Evolutionary conservation across 2,797 vertebrate species (phyloP).

Genomic region (Pseudochirops corinnae): DNA sequence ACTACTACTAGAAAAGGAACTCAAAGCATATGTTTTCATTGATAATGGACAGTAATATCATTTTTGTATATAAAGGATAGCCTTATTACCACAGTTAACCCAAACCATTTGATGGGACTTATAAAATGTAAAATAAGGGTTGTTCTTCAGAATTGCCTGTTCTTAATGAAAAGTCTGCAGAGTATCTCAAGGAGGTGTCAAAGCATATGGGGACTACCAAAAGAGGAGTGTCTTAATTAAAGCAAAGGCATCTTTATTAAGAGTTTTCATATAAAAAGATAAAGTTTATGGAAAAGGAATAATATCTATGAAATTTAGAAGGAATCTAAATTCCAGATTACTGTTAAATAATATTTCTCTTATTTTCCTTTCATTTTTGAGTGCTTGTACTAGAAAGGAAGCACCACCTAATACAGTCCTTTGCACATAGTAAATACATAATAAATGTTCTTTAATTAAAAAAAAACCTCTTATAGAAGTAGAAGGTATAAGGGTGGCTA

Average conservation of each 20-base stretch:
- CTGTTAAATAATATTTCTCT: not conserved
- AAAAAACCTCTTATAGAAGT: not conserved
- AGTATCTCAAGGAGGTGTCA: not conserved
- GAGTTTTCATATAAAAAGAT: not conserved
- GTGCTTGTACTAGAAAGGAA: not conserved
- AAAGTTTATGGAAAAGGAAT: not conserved
- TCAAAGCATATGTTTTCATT: not conserved
- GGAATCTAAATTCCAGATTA: not conserved
- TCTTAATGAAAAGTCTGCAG: not conserved
- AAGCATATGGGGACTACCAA: not conserved
- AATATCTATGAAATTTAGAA: not conserved
- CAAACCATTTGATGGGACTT: not conserved
- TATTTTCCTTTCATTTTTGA: not conserved
- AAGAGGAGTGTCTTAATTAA: not conserved
- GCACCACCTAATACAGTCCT: not conserved
- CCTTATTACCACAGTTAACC: not conserved
- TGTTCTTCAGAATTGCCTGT: conserved; percentile 39
- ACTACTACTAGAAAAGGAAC: conserved; percentile 18
- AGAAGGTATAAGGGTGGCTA: not conserved
- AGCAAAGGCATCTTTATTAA: not conserved
- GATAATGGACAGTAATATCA: not conserved
- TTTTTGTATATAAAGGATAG: not conserved
- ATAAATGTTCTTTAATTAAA: not conserved
- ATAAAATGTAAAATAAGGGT: not conserved
- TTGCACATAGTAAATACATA: not conserved